phyloP scores from a whole-genome alignment of 2,888 invertebrate genomes.

The Melieria omissa region DNA sequence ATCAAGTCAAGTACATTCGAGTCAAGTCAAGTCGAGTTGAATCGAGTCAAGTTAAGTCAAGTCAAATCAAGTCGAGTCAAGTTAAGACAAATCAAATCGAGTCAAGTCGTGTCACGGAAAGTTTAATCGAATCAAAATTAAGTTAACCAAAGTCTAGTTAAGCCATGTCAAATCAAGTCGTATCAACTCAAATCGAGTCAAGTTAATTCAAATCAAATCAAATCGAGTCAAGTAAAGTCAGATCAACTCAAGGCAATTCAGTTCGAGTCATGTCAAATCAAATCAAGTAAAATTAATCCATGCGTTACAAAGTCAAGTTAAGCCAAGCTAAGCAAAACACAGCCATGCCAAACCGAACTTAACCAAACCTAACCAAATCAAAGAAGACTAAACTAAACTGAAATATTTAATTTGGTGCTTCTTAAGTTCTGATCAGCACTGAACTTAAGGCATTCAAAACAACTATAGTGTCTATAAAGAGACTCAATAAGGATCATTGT shows the following conservation, averaged over 20 bases:
- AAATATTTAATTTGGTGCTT: no score
- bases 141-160: slow-evolving; percentile 11
- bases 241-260: not conserved
- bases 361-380: no score
- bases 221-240: not conserved
- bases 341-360: no score
- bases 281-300: not conserved
- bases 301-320: not conserved
- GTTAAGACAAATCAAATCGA: no score
- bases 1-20: slow-evolving; percentile 2
- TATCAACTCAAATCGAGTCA: slow-evolving; percentile 21
- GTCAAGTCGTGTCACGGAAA: no score
- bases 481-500: no score
- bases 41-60: slow-evolving; percentile 18
- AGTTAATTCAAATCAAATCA: slow-evolving; percentile 7
- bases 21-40: slow-evolving; percentile 2
- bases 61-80: not conserved
- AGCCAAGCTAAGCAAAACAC: not conserved
- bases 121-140: no score
- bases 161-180: slow-evolving; percentile 17
- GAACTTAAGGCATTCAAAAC: slow-evolving; percentile 1
- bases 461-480: no score
- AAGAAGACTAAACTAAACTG: no score
- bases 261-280: not conserved
- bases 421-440: no score